Conservation (phyloP, 2,113 vertebrate species). For the Aramus guarauna region DNA sequence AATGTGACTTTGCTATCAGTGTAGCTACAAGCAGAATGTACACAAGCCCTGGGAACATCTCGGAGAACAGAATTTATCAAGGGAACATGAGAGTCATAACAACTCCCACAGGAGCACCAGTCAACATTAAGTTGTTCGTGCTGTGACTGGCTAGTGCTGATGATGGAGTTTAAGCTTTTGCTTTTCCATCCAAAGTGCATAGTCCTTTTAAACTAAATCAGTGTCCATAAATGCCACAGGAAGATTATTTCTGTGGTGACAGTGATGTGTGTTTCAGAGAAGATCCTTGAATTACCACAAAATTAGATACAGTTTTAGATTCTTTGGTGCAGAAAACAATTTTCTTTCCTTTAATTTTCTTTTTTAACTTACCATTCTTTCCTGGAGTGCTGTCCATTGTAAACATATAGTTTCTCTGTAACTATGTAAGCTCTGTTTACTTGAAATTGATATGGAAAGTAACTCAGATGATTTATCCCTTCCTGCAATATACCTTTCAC, state of each 20-base stretch:
- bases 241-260: neutral
- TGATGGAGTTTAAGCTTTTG: neutral
- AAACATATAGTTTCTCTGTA: neutral
- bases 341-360: neutral
- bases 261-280: neutral
- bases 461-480: neutral
- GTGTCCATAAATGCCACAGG: neutral
- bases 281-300: neutral
- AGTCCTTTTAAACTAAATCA: neutral
- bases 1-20: slow-evolving; percentile 58
- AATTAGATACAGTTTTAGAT: neutral
- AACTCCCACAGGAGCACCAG: neutral
- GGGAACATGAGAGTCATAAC: neutral
- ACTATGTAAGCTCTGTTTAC: neutral
- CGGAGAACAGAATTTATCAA: slow-evolving; percentile 10
- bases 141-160: neutral
- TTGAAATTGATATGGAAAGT: neutral
- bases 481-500: neutral
- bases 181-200: neutral
- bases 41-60: slow-evolving; percentile 63
- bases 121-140: neutral
- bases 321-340: neutral
- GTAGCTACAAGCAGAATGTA: slow-evolving; percentile 31
- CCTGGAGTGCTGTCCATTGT: neutral
- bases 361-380: neutral